Conservation (phyloP, 2,797 vertebrate species). For the Gallinago stenura region DNA sequence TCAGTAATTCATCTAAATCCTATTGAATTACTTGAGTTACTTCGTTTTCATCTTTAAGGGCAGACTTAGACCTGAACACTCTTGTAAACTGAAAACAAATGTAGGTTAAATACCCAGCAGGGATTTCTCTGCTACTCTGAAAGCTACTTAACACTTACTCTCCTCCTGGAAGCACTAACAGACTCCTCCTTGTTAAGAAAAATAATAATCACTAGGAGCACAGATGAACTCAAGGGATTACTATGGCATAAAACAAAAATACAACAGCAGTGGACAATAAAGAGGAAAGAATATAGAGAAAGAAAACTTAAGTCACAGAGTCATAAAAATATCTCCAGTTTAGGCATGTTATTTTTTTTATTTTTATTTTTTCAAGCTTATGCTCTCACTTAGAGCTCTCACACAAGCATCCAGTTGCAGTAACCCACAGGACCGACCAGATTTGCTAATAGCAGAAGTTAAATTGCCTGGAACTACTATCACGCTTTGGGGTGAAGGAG, state of each 20-base stretch:
- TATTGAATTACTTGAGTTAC: neutral
- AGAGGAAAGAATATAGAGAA: neutral
- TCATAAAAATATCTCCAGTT: neutral
- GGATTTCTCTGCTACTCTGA: neutral
- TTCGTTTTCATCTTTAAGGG: neutral
- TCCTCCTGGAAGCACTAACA: neutral
- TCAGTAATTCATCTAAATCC: constrained; percentile 5
- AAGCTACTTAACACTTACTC: neutral
- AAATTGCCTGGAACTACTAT: neutral
- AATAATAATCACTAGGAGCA: neutral
- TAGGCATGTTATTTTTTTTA: neutral
- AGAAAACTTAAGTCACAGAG: neutral
- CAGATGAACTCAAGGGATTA: neutral
- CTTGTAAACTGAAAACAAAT: constrained; percentile 37
- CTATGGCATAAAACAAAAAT: neutral
- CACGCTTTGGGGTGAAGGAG: neutral
- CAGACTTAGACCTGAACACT: neutral
- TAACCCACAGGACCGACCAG: neutral
- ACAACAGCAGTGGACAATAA: neutral
- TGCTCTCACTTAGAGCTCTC: neutral
- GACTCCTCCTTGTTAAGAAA: neutral
- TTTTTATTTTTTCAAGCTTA: neutral
- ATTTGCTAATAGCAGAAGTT: neutral
- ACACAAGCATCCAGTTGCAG: neutral
- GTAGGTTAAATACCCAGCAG: constrained; percentile 45